Evolutionary conservation across 2,888 invertebrate genomes (phyloP), one percentile per base, ranked within the genome.

Genomic region (Heteromurus nitidus): DNA sequence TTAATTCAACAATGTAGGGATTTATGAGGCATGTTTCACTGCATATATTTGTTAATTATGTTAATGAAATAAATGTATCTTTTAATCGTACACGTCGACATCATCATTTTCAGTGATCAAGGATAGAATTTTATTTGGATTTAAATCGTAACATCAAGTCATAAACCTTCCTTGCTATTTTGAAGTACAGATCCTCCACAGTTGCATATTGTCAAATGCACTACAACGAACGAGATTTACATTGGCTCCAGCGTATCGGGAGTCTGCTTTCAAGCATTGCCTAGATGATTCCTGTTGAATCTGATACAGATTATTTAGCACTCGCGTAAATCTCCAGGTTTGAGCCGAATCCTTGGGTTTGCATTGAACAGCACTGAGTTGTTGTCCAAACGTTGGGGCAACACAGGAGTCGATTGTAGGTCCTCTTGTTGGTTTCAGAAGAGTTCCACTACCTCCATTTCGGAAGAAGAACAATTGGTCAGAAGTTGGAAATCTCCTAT

Each of bases 401-500:
- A 84, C 36, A 42, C 82, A 84, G 47, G 80, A 76, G 47, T 82
- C 80, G 13, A 65, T 55, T 18, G 77, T 79, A 1, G 82, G 74
- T 13, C 82, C 77, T 20, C 77, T 53, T 22, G 79, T 79, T 22
- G 82, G 79, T 60, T 82, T 84, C 26, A 81, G 31, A 13, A 72
- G 60, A 1, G 58, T 55, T 36, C 81, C 82, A 26, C 83, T 83
- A 24, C 75, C 76, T 16, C 75, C 77, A 47, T 84, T 84, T 50
- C 68, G 77, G 65, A 84, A 82, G 58, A 73, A 75, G 62, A 83
- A 84, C 42, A 84, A 60, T 68, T 84, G 84, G 36, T 79, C 77
- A 20, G 79, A 81, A 28, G 67, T 79, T n/a, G 81, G 84, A n/a
- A 44, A 72, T 28, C 62, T 69, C 44, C 84, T 84, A 55, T 24